phyloP scores from a whole-genome alignment of 2,888 invertebrate species.

The Corythucha ciliata region DNA sequence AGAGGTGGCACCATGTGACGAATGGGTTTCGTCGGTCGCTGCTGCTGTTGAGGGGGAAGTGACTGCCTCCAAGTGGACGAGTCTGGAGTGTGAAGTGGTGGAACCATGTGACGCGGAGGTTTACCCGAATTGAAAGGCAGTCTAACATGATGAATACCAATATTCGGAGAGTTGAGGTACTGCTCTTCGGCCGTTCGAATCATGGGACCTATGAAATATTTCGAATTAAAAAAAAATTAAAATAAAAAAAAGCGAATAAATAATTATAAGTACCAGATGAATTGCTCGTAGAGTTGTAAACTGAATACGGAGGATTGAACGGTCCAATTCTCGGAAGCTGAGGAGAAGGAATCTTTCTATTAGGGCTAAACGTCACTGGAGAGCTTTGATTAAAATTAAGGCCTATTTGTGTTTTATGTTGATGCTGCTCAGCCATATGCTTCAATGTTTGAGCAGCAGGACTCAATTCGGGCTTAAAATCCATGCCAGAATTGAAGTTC shows the following conservation, averaged over 20 bases:
- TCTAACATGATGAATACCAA: constrained; percentile 13
- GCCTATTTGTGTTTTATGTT: constrained; percentile 67
- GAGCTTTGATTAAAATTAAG: constrained; percentile 44
- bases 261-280: too few species aligned
- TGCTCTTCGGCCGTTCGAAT: constrained; percentile 23
- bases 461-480: constrained; percentile 59
- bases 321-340: constrained; percentile 39
- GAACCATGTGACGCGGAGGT: constrained; percentile 10
- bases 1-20: constrained; percentile 17
- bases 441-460: constrained; percentile 92
- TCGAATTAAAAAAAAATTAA: neutral
- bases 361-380: constrained; percentile 35
- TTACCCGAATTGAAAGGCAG: constrained; percentile 19
- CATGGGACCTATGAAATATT: constrained; percentile 28
- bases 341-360: constrained; percentile 38
- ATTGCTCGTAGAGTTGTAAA: too few species aligned
- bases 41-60: constrained; percentile 26
- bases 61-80: constrained; percentile 21
- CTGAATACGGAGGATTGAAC: constrained; percentile 44
- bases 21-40: constrained; percentile 27
- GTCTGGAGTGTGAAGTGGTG: constrained; percentile 8
- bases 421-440: constrained; percentile 95
- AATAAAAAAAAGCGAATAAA: neutral
- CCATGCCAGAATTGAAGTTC: constrained; percentile 29
- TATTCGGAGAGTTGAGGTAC: constrained; percentile 16